Percentiles rank a stretch among this genome's conserved stretches.
Evolutionary conservation across 2,113 vertebrate genomes (phyloP).

Genomic region (Vimba vimba): DNA sequence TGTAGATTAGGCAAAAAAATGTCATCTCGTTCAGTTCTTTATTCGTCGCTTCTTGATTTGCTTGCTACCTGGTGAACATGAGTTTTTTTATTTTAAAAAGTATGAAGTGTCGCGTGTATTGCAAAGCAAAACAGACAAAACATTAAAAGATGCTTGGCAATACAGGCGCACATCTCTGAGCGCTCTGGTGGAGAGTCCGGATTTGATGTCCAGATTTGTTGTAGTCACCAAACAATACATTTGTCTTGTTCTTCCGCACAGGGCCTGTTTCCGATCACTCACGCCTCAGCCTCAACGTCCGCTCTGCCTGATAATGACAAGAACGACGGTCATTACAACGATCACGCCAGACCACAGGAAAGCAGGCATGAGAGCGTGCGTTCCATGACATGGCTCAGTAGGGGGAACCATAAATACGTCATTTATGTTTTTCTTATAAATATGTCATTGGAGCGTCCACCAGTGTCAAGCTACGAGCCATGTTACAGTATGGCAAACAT

Average conservation of each 20-base stretch:
- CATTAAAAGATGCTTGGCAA: not conserved
- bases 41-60: too few relatives aligned
- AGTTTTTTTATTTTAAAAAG: not conserved
- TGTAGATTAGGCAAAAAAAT: not conserved
- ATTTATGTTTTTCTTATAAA: conserved; percentile 32
- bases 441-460: conserved; percentile 12
- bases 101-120: conserved; percentile 29
- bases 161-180: conserved; percentile 48
- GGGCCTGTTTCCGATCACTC: conserved; percentile 59
- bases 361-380: conserved; percentile 63
- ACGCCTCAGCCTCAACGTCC: conserved; percentile 81
- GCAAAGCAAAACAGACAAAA: conserved; percentile 12
- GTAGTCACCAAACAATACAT: conserved; percentile 47
- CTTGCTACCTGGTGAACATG: not conserved
- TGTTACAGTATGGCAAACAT: conserved; percentile 37
- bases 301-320: conserved; percentile 83
- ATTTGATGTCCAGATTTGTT: conserved; percentile 28
- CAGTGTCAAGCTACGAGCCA: conserved; percentile 7
- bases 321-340: conserved; percentile 77
- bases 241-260: conserved; percentile 70
- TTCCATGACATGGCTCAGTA: conserved; percentile 63
- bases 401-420: conserved; percentile 48
- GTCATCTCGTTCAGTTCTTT: conserved; percentile 39
- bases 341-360: conserved; percentile 63
- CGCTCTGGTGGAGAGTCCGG: conserved; percentile 51